phyloP scores from a whole-genome alignment of 2,888 invertebrate species.

The Trachelus iudaicus region DNA sequence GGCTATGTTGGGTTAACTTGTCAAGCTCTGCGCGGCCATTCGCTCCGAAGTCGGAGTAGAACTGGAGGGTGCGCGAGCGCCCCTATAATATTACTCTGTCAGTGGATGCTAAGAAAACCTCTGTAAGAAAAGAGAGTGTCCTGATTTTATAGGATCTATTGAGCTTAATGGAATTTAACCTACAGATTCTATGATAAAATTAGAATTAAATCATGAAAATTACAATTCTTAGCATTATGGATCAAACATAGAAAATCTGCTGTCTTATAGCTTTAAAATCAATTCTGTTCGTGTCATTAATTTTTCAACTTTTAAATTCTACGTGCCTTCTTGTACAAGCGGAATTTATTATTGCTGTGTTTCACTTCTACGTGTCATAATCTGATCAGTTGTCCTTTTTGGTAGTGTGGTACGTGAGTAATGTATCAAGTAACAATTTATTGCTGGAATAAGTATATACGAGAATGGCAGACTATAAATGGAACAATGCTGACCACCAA shows the following conservation, averaged over 20 bases:
- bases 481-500: background rate
- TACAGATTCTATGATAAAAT: background rate
- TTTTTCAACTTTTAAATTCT: background rate
- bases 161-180: background rate
- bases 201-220: background rate
- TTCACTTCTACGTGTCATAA: background rate
- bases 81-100: background rate
- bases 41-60: slow-evolving; percentile 1
- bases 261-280: background rate
- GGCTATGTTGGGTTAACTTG: background rate
- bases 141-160: background rate
- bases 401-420: background rate
- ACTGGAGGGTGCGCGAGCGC: slow-evolving; percentile 6
- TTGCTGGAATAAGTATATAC: background rate
- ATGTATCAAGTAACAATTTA: background rate
- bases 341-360: background rate
- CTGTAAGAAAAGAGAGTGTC: background rate
- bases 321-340: background rate
- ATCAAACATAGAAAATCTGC: background rate
- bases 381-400: background rate
- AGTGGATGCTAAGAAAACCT: background rate
- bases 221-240: background rate
- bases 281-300: background rate
- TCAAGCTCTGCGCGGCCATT: slow-evolving; percentile 4
- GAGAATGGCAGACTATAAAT: background rate